Evolutionary conservation across 2,113 vertebrate species (phyloP), one percentile per base, ranked within the genome.

Genomic region (Ancistrus triradiatus): DNA sequence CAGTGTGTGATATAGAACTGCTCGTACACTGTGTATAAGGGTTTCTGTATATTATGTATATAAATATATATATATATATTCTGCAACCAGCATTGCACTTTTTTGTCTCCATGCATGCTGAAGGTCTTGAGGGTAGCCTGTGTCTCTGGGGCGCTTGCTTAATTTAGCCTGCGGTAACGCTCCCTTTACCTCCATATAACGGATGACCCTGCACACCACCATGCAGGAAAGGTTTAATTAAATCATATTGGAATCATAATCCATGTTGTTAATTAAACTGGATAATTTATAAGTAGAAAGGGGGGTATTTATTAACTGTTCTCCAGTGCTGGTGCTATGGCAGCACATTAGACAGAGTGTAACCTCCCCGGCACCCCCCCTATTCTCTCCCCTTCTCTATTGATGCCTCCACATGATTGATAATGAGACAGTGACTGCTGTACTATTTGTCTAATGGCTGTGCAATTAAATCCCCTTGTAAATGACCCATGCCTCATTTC

Each of bases 361-460:
- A 27, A 33, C 21, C 59, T 48, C 46, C 28, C 37, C 44, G 8
- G 8, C 33, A 25, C 42, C 50, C 5, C 21, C 35, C 40, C 66
- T n/a, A 63, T 46, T 59, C 67, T 38, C 55, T 56, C 66, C 80
- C 73, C 74, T 83, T 88, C 87, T 85, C 90, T 89, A 90, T 93
- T 89, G 93, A 92, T 92, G 94, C 92, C 89, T 84, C 82, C 59
- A 83, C 90, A 91, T 97, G 95, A 97, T 96, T 93, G 93, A 98
- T 97, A 89, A 90, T 87, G 89, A 90, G 89, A 88, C 88, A 86
- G 90, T 88, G 93, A 87, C 88, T 89, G 93, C 94, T 90, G 92
- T 88, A 93, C 94, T 94, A 95, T 95, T 97, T 96, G 92, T 96
- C 93, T 98, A 97, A 98, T 98, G 94, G 94, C 91, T 91, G 93